Percentiles rank a stretch among this genome's conserved stretches.
phyloP scores from a whole-genome alignment of 92 coral and sea anemone genomes.

The Phenganax marumi region DNA sequence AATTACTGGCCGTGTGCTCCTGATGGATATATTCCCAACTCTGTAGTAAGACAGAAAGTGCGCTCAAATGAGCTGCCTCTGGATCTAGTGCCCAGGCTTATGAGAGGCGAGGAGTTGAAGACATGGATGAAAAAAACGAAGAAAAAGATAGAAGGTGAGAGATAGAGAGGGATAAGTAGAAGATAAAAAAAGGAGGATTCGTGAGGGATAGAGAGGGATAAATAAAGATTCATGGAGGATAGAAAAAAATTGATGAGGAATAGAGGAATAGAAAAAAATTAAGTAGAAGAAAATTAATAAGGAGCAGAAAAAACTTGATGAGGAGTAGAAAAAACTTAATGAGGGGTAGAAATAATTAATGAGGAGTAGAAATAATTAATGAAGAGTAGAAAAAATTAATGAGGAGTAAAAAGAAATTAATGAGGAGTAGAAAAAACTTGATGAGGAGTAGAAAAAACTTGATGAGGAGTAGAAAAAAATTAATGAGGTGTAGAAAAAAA shows the following conservation, averaged over 20 bases:
- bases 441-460: not conserved
- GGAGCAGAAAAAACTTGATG: too few relatives aligned
- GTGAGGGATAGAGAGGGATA: not conserved
- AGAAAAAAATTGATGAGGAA: too few relatives aligned
- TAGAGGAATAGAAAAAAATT: not conserved
- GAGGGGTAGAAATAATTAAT: not conserved
- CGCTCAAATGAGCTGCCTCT: slow-evolving; percentile 56
- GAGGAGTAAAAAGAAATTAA: not conserved
- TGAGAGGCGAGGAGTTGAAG: slow-evolving; percentile 26
- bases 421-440: too few relatives aligned
- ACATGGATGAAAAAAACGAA: slow-evolving; percentile 22
- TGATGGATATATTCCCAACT: slow-evolving; percentile 87
- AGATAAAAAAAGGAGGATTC: not conserved
- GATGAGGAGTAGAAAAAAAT: not conserved
- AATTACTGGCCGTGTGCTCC: slow-evolving; percentile 96
- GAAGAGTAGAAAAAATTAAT: not conserved
- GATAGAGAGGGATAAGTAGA: not conserved
- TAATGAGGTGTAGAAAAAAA: not conserved
- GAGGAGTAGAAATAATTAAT: not conserved
- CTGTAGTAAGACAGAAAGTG: slow-evolving; percentile 69
- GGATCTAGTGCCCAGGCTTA: slow-evolving; percentile 49
- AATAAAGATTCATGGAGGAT: too few relatives aligned
- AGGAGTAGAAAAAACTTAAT: not conserved
- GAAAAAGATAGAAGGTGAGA: not conserved
- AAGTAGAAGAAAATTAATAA: not conserved